Base-by-base conservation (phyloP, 2,888 invertebrate species). In the Caenorhabditis sp. region DNA sequence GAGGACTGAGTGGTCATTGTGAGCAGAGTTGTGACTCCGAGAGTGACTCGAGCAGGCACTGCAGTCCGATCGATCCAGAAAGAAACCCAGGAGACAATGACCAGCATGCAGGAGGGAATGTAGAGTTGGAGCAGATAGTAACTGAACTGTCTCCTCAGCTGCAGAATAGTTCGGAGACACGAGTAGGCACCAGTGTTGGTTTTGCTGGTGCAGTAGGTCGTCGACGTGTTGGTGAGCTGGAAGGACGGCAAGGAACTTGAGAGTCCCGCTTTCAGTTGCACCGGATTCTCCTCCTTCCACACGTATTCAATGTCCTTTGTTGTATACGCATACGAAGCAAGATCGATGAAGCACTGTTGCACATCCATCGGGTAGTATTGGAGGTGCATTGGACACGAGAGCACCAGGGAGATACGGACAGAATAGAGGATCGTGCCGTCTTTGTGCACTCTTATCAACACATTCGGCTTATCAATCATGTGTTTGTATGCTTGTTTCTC, bases 51-150 rank as follows among this genome's bases (percentile, higher is more conserved):
- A 9, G 88, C 88, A 2, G 88, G 88, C 13, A 88, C 88, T 0
- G 88, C 87, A 8, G 82, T 80, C 20, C 87, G 58, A 56, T 89
- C 89, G 22, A 90, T 81, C 90, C 90, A 90, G 77, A 90, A 90
- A 13, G 89, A 89, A 1, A 89, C 88, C 89, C 87, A 87, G 15
- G 89, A 89, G 26, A 90, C 89, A 53, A 90, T 90, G 35, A 92
- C 91, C 24, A 92, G 80, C 90, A 92, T 92, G 55, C 96, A 97
- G 94, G 97, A 97, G 68, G 98, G 98, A 92, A 98, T 97, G 95
- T 98, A 98, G 94, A 98, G 97, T 94, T 98, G 98, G 93, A 98
- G 97, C 92, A 98, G 95, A 94, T 98, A 98, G 95, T 98, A 98
- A 93, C 96, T 96, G 95, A 98, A 98, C 94, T 98, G 97, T 91